phyloP scores from a whole-genome alignment of 2,113 vertebrate genomes.

The Ameiurus melas region DNA sequence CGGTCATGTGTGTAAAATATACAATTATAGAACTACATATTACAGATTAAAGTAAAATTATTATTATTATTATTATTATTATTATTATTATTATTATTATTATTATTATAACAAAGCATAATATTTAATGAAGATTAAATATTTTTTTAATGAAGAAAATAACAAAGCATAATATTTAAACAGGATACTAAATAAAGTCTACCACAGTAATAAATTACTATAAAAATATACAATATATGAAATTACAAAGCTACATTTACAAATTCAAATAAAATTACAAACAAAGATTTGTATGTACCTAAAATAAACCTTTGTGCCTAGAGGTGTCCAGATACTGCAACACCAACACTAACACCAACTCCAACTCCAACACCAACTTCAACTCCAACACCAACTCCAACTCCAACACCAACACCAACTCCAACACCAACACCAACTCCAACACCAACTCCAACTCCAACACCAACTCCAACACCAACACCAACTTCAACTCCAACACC shows the following conservation, averaged over 20 bases:
- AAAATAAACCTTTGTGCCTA: not conserved
- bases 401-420: too few species aligned
- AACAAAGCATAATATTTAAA: not conserved
- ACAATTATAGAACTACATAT: too few species aligned
- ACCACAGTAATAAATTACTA: not conserved
- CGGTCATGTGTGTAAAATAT: not conserved
- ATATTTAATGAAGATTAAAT: too few species aligned
- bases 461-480: too few species aligned
- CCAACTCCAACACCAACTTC: too few species aligned
- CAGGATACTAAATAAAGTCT: not conserved
- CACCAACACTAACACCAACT: too few species aligned
- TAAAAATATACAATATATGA: not conserved
- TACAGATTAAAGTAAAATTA: not conserved
- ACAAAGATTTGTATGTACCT: not conserved
- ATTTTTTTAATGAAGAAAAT: too few species aligned
- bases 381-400: too few species aligned
- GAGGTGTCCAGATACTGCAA: too few species aligned
- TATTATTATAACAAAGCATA: not conserved
- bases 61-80: constrained; percentile 7
- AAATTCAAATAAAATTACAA: not conserved
- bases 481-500: too few species aligned
- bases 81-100: constrained; percentile 1
- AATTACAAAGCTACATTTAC: not conserved
- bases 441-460: too few species aligned
- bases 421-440: too few species aligned